phyloP scores from a whole-genome alignment of 2,888 invertebrate species.

The Sinopyrophorus schimmeli region DNA sequence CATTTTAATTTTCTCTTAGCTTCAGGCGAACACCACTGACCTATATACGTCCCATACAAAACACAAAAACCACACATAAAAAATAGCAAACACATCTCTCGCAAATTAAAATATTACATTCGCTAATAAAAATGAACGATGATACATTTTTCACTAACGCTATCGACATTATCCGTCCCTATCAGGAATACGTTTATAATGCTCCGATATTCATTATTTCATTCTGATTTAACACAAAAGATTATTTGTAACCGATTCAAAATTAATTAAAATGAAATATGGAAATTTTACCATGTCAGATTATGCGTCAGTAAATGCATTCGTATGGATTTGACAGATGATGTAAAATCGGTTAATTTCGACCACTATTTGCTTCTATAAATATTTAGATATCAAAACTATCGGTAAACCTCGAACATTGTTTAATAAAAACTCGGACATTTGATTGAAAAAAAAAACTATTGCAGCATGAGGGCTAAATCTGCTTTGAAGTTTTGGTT shows the following conservation, averaged over 20 bases:
- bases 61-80: conserved; percentile 7
- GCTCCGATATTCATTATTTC: conserved; percentile 11
- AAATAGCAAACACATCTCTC: conserved; percentile 2
- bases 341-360: conserved; percentile 19
- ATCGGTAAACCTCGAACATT: conserved; percentile 4
- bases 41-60: conserved; percentile 7
- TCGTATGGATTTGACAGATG: conserved; percentile 22
- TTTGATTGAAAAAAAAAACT: too few relatives aligned
- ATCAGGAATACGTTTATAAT: conserved; percentile 16
- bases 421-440: too few relatives aligned
- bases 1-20: conserved; percentile 13
- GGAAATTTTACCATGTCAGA: conserved; percentile 23
- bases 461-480: too few relatives aligned
- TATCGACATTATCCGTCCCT: conserved; percentile 11
- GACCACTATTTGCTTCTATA: neutral
- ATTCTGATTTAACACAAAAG: conserved; percentile 12
- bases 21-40: conserved; percentile 10
- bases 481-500: too few relatives aligned
- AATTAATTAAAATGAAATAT: conserved; percentile 29
- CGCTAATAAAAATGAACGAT: conserved; percentile 2
- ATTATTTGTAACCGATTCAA: conserved; percentile 10
- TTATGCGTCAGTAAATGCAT: conserved; percentile 15
- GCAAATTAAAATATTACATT: conserved; percentile 13
- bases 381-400: conserved; percentile 6
- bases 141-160: conserved; percentile 15